Conservation (phyloP, 1,140 invertebrate genomes). For the Sinonovacula constricta region DNA sequence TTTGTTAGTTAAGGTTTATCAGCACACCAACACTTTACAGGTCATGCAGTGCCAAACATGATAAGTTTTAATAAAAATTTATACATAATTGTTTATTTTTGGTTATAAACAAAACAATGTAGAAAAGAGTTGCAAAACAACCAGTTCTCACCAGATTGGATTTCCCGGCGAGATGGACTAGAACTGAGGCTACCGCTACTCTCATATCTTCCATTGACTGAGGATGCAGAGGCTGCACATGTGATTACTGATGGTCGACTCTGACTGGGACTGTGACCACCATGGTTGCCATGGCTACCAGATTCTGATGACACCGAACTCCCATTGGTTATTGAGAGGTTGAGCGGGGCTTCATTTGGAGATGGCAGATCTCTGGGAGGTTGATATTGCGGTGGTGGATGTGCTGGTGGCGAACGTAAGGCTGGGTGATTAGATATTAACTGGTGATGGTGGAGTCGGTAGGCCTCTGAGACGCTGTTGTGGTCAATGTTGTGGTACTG, state of each 20-base stretch:
- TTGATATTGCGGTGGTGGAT: constrained; percentile 43
- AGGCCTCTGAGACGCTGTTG: constrained; percentile 16
- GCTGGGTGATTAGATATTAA: constrained; percentile 41
- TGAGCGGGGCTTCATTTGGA: constrained; percentile 72
- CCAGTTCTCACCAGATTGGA: neutral
- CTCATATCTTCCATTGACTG: constrained; percentile 43
- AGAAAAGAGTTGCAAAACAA: neutral
- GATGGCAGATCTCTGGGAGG: constrained; percentile 38
- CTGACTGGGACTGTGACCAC: constrained; percentile 19
- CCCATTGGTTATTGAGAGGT: constrained; percentile 66
- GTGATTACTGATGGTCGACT: constrained; percentile 74
- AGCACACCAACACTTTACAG: no score
- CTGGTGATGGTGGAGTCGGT: constrained; percentile 28
- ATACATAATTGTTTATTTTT: no score
- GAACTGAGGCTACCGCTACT: constrained; percentile 50
- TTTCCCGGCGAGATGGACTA: constrained; percentile 52
- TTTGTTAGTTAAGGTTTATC: no score
- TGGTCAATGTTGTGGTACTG: no score
- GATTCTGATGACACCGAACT: constrained; percentile 7
- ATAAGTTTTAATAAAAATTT: no score
- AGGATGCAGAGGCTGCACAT: constrained; percentile 64
- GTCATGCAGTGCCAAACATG: no score
- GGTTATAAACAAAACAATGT: no score
- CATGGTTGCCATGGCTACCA: constrained; percentile 26
- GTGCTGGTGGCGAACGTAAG: constrained; percentile 45